Conservation (phyloP, 1,140 invertebrate genomes). For the Hypothenemus hampei region DNA sequence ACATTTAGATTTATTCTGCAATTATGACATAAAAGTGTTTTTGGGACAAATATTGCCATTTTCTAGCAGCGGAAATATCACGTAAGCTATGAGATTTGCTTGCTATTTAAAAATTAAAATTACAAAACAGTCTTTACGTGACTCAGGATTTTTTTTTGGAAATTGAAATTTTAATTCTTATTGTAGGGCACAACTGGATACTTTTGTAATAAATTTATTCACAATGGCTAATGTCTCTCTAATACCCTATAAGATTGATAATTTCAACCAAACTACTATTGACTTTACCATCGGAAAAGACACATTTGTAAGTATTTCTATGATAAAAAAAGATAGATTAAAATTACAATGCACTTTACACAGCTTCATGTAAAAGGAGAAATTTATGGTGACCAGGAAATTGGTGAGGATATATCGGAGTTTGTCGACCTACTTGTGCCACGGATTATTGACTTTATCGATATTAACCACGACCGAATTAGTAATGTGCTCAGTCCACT, state of each 20-base stretch:
- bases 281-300: neutral
- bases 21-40: slow-evolving; percentile 1
- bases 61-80: neutral
- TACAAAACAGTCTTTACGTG: too few species aligned
- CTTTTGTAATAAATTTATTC: neutral
- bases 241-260: neutral
- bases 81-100: neutral
- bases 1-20: neutral
- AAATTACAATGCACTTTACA: neutral
- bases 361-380: slow-evolving; percentile 1
- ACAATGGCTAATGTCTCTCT: neutral
- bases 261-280: neutral
- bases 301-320: neutral
- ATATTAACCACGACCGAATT: neutral
- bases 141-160: too few species aligned
- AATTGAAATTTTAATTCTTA: neutral
- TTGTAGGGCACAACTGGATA: slow-evolving; percentile 2
- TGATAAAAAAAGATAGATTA: too few species aligned
- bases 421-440: neutral
- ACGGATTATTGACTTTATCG: neutral
- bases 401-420: neutral
- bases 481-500: neutral
- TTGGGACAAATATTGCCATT: neutral
- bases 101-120: neutral
- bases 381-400: neutral